Base-by-base conservation (phyloP, 2,888 invertebrate species). In the Parthenolecanium corni region DNA sequence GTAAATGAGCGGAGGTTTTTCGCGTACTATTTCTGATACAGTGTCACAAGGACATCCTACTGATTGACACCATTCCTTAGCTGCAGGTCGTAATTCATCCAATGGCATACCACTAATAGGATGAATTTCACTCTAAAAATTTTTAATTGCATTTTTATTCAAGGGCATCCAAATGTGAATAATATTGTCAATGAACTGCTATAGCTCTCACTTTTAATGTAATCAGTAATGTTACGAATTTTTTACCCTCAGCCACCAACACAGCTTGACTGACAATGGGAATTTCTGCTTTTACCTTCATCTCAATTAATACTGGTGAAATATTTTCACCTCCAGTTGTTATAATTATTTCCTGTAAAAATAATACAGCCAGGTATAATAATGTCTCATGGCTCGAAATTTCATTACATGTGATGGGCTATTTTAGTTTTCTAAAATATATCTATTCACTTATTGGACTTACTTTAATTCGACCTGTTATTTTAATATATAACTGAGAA, bases 241-340 rank as follows among this genome's bases (percentile, higher is more conserved):
- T 94, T 68, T 82, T 81, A 71, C 82, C 79, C 73, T 94, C 94
- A 1, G 94, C 94, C 67, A 94, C 80, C 38, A 94, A 78, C 72
- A 93, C 83, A 2, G 85, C 89, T 75, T 90, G 85, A 68, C 88
- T 88, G 21, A 94, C 74, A 65, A 81, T 80, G 18, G 86, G 82
- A 51, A 93, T 75, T 71, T 87, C 85, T 5, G 81, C 76, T 71
- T 86, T 85, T 18, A 94, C 80, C 51, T 78, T 74, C 70, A 92
- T 86, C 74, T 95, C 94, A 68, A 93, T 89, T 31, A 84, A 81
- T 23, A 91, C 84, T 0, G 94, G 93, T 4, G 94, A 82, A 70
- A 90, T 80, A 73, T 94, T 94, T 76, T 94, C 94, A 36, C 94
- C 94, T 25, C 94, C 94, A 52, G 94, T 92, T 1, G 94, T 95